A percentile compares a stretch with the other conserved stretches of the same genome.
Evolutionary conservation across 2,113 vertebrate genomes (phyloP).

Genomic region (Pholis gunnellus): DNA sequence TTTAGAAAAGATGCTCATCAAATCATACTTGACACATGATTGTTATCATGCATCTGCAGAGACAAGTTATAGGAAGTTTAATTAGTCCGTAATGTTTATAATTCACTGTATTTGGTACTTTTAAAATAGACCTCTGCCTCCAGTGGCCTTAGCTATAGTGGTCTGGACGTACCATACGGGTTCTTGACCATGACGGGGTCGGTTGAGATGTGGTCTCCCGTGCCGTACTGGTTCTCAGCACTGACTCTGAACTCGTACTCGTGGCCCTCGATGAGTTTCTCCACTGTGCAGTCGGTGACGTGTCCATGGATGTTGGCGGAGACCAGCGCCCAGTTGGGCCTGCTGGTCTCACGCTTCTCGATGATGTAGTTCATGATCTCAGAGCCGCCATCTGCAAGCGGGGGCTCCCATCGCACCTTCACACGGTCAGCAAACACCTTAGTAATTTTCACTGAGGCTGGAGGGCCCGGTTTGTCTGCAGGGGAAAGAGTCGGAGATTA

Average conservation of each 20-base stretch:
- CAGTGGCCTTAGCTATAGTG: not conserved
- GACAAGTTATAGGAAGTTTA: not conserved
- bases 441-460: conserved; percentile 91
- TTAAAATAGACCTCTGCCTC: not conserved
- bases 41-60: not conserved
- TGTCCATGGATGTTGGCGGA: conserved; percentile 89
- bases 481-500: not conserved
- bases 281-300: conserved; percentile 92
- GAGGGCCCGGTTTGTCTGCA: conserved; percentile 96
- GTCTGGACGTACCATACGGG: conserved; percentile 88
- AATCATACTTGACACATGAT: not conserved
- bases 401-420: conserved; percentile 95
- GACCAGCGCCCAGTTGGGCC: conserved; percentile 98
- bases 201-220: conserved; percentile 91
- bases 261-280: conserved; percentile 97
- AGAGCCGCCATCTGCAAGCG: conserved; percentile 95
- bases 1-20: not conserved
- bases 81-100: not conserved
- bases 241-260: conserved; percentile 98
- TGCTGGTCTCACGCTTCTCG: conserved; percentile 98
- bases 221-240: conserved; percentile 98
- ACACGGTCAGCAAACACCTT: conserved; percentile 93
- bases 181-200: conserved; percentile 94
- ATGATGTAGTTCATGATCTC: conserved; percentile 99
- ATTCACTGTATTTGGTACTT: not conserved